Evolutionary conservation across 92 coral and sea anemone genomes (phyloP), one percentile per base, ranked within the genome.

Genomic region (Parazoanthus swiftii): DNA sequence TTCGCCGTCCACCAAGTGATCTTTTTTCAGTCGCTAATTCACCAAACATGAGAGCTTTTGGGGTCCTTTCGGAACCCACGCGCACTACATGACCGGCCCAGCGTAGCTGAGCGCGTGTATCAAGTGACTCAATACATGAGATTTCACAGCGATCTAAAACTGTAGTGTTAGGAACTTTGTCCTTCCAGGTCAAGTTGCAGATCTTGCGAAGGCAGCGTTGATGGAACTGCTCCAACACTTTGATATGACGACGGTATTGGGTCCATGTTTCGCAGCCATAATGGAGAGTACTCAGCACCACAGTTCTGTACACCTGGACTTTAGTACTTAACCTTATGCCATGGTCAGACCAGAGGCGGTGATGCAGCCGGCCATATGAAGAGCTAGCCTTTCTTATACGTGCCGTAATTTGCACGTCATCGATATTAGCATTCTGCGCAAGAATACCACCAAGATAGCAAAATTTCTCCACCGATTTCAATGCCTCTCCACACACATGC

Each of bases 251-350:
- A 21, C 71, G 71, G 36, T 71, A n/a, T 71, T 23, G 76, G 76
- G 11, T 6, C 76, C 76, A 71, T 37, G 1, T 6, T 13, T 71
- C 5, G 25, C 76, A 5, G 14, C 6, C 13, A 71, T 6, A 71
- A n/a, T n/a, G 76, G 76, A 71, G 76, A 26, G 38, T 23, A 71
- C 37, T 71, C 1, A 71, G 25, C 76, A 71, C 76, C 36, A n/a
- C 76, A 23, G 76, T 71, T 71, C 36, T 23, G 1, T 71, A 71
- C 76, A 71, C 76, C 76, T 71, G 76, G 37, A 71, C 76, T 71
- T 71, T 71, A 23, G 76, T 71, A 37, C 11, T 13, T 10, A 71
- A 26, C 37, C 11, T 36, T 13, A 71, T 71, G 76, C 76, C 5
- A 71, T 0, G 76, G 9, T 71, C 76, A 26, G 38, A 71, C 0